These are phyloP conservation scores for Spermophilus dauricus DNA, from an alignment of 2,113 vertebrate genomes.

Conservation along the genomic window DNA sequence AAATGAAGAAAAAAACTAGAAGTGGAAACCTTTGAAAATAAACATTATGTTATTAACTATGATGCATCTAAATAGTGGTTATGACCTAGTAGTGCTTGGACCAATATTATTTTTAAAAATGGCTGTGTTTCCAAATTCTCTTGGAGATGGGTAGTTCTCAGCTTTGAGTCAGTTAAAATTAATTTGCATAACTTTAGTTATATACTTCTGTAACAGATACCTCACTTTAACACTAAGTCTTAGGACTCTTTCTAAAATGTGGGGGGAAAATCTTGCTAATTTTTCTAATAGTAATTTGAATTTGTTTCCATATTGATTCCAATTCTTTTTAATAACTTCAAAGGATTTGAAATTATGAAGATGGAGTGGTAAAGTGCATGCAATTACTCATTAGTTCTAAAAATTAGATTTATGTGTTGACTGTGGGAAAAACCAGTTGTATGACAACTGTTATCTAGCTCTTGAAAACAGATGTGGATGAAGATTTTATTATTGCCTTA, in stretches of 20 bases:
- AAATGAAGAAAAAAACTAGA: neutral
- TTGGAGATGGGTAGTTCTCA: neutral
- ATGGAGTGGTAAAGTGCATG: neutral
- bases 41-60: neutral
- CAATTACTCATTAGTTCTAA: neutral
- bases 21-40: neutral
- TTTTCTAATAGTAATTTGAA: slow-evolving; percentile 52
- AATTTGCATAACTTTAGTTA: neutral
- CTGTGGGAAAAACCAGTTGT: neutral
- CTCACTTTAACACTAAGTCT: neutral
- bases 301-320: slow-evolving; percentile 9
- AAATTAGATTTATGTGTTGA: slow-evolving; percentile 1
- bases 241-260: neutral
- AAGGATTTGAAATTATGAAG: neutral
- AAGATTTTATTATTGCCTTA: neutral
- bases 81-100: neutral
- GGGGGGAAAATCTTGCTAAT: neutral
- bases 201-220: neutral
- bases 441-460: neutral
- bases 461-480: neutral
- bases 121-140: neutral
- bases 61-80: neutral
- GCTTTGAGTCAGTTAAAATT: neutral
- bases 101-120: neutral
- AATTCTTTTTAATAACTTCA: slow-evolving; percentile 27